Conservation (phyloP, 2,113 vertebrate genomes). For the human region GRCh38 chr2:186750501-186751000, state of each 20-base stretch:
- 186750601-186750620: background rate
- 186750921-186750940: background rate
- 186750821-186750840: background rate
- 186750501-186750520: background rate
- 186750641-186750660: background rate
- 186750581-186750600: background rate
- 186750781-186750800: background rate
- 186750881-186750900: background rate
- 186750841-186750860: conserved; percentile 80
- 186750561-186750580: background rate
- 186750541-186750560: background rate
- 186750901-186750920: background rate
- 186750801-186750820: background rate
- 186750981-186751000: background rate
- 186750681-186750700: background rate
- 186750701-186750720: background rate
- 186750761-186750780: background rate
- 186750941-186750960: background rate
- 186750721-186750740: background rate
- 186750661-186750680: background rate
- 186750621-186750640: background rate
- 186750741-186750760: background rate
- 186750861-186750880: conserved; percentile 82
- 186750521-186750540: background rate
- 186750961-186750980: background rate